Conservation (phyloP, 2,888 invertebrate genomes). For the Synanthedon formicaeformis region DNA sequence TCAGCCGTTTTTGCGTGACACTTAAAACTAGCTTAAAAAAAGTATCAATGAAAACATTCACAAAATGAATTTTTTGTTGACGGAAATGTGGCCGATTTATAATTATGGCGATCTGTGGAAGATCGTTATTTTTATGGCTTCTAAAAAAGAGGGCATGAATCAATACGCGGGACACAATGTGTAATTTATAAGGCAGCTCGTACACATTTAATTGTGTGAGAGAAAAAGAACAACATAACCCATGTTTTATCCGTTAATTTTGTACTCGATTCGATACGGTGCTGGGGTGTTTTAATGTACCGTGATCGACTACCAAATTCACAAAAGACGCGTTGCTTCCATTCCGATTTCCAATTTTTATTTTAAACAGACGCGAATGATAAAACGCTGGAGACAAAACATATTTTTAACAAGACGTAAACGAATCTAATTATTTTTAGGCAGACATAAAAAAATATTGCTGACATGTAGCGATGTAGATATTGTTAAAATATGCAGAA, state of each 20-base stretch:
- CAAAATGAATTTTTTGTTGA: background rate
- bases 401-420: no score
- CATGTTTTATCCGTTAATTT: slow-evolving; percentile 41
- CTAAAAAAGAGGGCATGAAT: slow-evolving; percentile 47
- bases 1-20: no score
- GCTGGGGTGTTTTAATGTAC: slow-evolving; percentile 19
- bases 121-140: slow-evolving; percentile 63
- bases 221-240: slow-evolving; percentile 27
- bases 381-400: no score
- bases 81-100: slow-evolving; percentile 39
- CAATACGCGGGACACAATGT: slow-evolving; percentile 49
- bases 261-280: slow-evolving; percentile 38
- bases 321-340: background rate
- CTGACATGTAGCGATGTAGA: no score
- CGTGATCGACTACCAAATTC: background rate
- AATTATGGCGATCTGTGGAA: slow-evolving; percentile 45
- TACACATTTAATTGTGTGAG: slow-evolving; percentile 41
- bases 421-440: no score
- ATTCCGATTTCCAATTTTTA: no score
- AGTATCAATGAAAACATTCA: no score
- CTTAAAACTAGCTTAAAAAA: no score
- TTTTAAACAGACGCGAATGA: no score
- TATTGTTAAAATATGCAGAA: no score
- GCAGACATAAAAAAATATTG: no score
- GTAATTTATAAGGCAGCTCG: slow-evolving; percentile 48